phyloP scores from a whole-genome alignment of 2,797 vertebrate species.

The Telmatherina bonti region DNA sequence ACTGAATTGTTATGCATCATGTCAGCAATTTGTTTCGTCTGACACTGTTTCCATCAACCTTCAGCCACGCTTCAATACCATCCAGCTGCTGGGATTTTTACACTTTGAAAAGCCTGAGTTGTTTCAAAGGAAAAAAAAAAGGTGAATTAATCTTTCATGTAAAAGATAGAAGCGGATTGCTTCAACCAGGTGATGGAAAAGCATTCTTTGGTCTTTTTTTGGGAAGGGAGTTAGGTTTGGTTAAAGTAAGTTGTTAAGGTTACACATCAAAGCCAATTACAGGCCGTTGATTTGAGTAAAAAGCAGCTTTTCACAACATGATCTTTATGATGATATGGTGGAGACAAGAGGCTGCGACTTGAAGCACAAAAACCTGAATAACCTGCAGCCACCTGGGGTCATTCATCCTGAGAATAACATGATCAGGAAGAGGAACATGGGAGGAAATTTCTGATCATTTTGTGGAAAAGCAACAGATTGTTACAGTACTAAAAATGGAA shows the following conservation, averaged over 20 bases:
- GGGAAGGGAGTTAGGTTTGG: background rate
- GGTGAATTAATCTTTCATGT: background rate
- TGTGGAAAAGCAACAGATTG: no score
- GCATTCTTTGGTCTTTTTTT: background rate
- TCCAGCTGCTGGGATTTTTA: background rate
- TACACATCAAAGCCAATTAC: background rate
- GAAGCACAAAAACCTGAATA: no score
- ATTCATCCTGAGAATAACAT: no score
- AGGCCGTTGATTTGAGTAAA: background rate
- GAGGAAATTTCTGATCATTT: no score
- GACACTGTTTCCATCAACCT: background rate
- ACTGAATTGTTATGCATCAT: background rate
- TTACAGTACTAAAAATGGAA: no score
- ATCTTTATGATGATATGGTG: background rate
- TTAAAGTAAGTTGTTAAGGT: background rate
- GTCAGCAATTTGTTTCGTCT: background rate
- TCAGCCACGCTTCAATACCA: background rate
- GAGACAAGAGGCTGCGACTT: background rate
- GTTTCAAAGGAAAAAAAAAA: background rate
- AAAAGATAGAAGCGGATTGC: no score
- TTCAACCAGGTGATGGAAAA: background rate
- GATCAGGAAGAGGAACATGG: no score
- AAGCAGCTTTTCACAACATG: background rate
- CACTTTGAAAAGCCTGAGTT: background rate
- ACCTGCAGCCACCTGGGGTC: no score